Conservation (phyloP, 2,888 invertebrate genomes). For the Brachyptera putata region DNA sequence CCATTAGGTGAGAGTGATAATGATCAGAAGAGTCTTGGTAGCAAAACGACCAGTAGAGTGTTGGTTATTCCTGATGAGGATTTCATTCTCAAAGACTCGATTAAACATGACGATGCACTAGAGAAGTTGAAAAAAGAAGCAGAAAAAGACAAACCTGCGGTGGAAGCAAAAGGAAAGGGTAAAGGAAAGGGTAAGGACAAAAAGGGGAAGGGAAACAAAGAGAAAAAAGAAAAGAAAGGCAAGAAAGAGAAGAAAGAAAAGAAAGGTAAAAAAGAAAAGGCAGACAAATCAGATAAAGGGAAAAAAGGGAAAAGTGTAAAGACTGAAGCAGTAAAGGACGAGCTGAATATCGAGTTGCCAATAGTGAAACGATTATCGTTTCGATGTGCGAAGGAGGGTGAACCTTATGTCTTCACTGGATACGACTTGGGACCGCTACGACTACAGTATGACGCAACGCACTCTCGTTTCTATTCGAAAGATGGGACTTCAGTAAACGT, state of each 20-base stretch:
- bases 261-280: neutral
- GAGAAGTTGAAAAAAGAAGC: conserved; percentile 22
- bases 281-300: neutral
- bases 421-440: conserved; percentile 40
- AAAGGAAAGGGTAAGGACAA: conserved; percentile 28
- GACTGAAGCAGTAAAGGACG: neutral
- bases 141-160: neutral
- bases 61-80: neutral
- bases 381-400: conserved; percentile 28
- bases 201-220: conserved; percentile 4
- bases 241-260: conserved; percentile 23
- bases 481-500: conserved; percentile 39
- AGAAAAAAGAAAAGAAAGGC: neutral
- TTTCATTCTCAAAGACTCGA: neutral
- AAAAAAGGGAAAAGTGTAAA: neutral
- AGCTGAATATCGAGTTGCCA: neutral
- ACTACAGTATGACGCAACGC: conserved; percentile 37
- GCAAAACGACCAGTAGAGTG: neutral
- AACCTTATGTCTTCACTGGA: conserved; percentile 38
- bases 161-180: neutral
- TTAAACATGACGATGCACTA: neutral
- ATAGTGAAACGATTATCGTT: conserved; percentile 3
- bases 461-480: conserved; percentile 36
- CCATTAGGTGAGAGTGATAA: neutral
- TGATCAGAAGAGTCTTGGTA: neutral